Percentiles rank a stretch among this genome's conserved stretches.
Conservation (phyloP, 2,888 invertebrate species). For the Agonopterix alstromeriana region DNA sequence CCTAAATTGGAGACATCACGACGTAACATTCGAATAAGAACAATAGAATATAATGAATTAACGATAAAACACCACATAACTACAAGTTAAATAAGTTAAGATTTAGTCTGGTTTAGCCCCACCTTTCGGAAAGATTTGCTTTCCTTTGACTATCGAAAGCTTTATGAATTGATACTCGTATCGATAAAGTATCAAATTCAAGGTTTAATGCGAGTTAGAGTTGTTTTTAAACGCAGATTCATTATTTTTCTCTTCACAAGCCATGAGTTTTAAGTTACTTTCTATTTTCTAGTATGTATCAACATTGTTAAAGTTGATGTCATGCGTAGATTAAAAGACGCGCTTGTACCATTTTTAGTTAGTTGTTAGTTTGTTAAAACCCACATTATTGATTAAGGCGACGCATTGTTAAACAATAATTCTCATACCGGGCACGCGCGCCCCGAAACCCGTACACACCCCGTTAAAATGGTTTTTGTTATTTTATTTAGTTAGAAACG, state of each 20-base stretch:
- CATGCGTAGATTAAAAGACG: not conserved
- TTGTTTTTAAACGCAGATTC: not conserved
- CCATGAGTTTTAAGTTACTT: not conserved
- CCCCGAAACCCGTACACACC: no score
- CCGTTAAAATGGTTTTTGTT: no score
- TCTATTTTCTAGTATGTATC: not conserved
- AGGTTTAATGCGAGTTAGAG: no score
- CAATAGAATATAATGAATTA: constrained; percentile 36
- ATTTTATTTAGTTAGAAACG: no score
- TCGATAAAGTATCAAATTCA: no score
- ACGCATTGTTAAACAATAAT: no score
- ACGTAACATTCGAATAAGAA: constrained; percentile 31
- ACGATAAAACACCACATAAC: constrained; percentile 37
- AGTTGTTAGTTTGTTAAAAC: constrained; percentile 20
- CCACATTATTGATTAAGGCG: constrained; percentile 5
- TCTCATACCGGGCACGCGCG: no score
- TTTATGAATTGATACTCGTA: no score
- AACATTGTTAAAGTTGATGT: not conserved
- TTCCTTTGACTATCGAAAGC: no score
- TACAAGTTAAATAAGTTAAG: constrained; percentile 49
- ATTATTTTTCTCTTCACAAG: not conserved
- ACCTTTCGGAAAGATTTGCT: constrained; percentile 22
- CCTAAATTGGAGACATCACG: constrained; percentile 51
- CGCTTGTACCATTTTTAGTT: not conserved
- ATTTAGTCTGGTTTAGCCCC: constrained; percentile 36